A percentile compares a stretch with the other conserved stretches of the same genome.
These are phyloP conservation scores for Hydroisotoma schaefferi DNA, from an alignment of 2,888 invertebrate species.

Conservation along the genomic window DNA sequence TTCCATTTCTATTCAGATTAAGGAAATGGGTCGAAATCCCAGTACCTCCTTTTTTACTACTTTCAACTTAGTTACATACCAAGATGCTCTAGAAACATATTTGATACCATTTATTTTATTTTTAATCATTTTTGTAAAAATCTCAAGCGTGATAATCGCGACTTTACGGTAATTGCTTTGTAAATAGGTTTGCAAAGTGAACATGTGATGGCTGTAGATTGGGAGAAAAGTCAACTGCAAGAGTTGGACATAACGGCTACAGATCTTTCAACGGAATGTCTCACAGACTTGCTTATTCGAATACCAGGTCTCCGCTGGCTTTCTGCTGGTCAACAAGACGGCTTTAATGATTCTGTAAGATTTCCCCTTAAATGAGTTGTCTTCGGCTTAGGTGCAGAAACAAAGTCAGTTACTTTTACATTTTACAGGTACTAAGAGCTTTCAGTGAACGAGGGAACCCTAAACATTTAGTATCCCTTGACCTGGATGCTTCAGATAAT, in stretches of 20 bases:
- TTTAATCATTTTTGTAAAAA: background rate
- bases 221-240: constrained; percentile 92
- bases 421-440: constrained; percentile 74
- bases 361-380: too few relatives aligned
- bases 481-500: constrained; percentile 93
- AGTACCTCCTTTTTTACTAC: too few relatives aligned
- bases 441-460: constrained; percentile 79
- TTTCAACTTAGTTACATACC: too few relatives aligned
- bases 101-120: too few relatives aligned
- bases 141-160: too few relatives aligned
- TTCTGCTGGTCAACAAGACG: constrained; percentile 94
- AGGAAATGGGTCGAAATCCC: too few relatives aligned
- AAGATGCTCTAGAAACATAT: too few relatives aligned
- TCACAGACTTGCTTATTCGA: constrained; percentile 85
- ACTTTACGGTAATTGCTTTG: background rate
- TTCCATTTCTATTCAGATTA: too few relatives aligned
- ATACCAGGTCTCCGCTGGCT: constrained; percentile 82
- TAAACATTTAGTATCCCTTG: constrained; percentile 76
- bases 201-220: constrained; percentile 91
- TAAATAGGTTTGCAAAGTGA: constrained; percentile 78
- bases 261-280: constrained; percentile 87
- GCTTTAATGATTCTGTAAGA: constrained; percentile 83
- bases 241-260: constrained; percentile 97
- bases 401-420: too few relatives aligned
- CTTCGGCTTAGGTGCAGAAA: too few relatives aligned